A percentile compares a stretch with the other conserved stretches of the same genome.
phyloP scores from a whole-genome alignment of 2,797 vertebrate genomes.

The Pseudochirops corinnae region DNA sequence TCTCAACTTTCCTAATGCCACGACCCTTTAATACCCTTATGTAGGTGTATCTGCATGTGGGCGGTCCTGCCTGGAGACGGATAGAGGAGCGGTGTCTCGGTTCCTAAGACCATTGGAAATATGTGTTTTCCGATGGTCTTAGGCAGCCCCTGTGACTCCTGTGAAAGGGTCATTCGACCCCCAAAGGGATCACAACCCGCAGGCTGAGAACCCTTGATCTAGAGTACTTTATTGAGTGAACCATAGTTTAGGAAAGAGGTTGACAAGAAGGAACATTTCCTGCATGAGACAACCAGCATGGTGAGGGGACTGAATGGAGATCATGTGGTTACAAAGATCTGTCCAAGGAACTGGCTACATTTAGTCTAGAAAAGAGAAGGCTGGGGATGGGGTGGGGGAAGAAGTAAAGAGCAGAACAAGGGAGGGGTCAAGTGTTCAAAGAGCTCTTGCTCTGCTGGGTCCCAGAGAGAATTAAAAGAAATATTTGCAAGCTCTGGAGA shows the following conservation, averaged over 20 bases:
- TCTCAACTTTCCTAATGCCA: no score
- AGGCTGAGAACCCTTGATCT: no score
- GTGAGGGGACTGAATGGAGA: background rate
- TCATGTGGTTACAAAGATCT: background rate
- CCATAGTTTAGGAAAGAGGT: background rate
- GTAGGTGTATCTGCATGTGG: no score
- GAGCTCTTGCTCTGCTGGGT: background rate
- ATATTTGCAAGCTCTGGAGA: background rate
- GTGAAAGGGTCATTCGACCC: no score
- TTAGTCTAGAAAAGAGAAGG: background rate
- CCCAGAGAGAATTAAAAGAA: background rate
- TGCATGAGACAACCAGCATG: background rate
- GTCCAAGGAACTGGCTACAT: background rate
- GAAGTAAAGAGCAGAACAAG: background rate
- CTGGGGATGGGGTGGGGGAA: background rate
- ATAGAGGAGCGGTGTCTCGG: no score
- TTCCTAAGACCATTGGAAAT: no score
- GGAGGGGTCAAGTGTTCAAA: background rate
- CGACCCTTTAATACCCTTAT: no score
- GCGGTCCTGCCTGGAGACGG: no score
- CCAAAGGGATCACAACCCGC: no score
- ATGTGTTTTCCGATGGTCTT: no score
- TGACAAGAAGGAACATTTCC: background rate
- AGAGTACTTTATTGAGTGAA: background rate
- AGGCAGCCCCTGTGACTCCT: no score